Percentiles rank a stretch among this genome's conserved stretches.
Evolutionary conservation across 2,797 vertebrate genomes (phyloP).

Genomic region (Hippoglossus hippoglossus): DNA sequence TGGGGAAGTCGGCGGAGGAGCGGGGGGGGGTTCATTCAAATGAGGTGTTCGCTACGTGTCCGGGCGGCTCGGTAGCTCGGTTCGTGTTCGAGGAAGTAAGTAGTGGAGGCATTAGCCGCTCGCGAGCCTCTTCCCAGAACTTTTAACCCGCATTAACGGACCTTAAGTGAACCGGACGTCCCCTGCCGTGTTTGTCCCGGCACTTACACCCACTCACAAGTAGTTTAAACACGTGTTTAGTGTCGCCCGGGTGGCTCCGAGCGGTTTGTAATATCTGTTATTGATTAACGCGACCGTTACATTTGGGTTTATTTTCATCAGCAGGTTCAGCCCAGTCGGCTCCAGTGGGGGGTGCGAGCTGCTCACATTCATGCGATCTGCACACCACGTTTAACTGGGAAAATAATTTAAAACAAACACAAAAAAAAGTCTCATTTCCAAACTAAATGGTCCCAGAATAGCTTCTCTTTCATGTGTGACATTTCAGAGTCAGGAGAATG

Average conservation of each 20-base stretch:
- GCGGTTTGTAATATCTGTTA: not conserved
- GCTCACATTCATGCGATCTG: not conserved
- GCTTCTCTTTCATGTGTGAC: slow-evolving; percentile 27
- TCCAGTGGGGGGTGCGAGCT: not conserved
- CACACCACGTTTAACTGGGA: not conserved
- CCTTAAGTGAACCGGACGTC: too few relatives aligned
- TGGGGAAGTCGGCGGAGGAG: too few relatives aligned
- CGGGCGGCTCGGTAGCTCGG: not conserved
- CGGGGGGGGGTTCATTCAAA: too few relatives aligned
- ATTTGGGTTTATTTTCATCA: slow-evolving; percentile 1
- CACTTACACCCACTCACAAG: too few relatives aligned
- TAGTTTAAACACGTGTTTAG: too few relatives aligned
- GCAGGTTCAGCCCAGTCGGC: slow-evolving; percentile 25
- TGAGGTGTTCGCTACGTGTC: not conserved
- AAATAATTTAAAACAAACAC: not conserved
- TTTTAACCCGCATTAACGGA: too few relatives aligned
- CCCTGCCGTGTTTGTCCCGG: too few relatives aligned
- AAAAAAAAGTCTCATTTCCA: slow-evolving; percentile 41
- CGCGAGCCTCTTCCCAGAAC: not conserved
- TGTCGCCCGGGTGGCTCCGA: not conserved
- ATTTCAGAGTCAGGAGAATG: slow-evolving; percentile 40
- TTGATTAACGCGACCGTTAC: not conserved
- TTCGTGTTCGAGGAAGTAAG: not conserved
- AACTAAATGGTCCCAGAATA: slow-evolving; percentile 44
- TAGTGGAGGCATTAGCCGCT: slow-evolving; percentile 36